Evolutionary conservation across 1,140 invertebrate genomes (phyloP).

Genomic region (Ylistrum balloti): DNA sequence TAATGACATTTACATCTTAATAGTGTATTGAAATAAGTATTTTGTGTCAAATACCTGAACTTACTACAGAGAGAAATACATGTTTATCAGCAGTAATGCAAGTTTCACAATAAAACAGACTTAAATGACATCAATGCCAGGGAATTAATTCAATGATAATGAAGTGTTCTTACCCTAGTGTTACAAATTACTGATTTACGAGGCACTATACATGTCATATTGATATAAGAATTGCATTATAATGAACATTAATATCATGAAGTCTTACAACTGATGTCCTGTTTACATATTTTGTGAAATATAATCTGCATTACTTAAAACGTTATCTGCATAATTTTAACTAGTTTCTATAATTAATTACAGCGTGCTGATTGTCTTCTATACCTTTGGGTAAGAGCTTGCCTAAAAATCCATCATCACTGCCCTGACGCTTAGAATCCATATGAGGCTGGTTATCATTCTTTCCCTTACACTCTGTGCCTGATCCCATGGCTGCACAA

Average conservation of each 20-base stretch:
- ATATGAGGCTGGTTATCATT: constrained; percentile 50
- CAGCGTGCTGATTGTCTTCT: background rate
- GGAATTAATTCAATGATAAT: background rate
- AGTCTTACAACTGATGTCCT: background rate
- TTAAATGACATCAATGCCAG: background rate
- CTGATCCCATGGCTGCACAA: constrained; percentile 82
- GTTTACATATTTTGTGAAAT: background rate
- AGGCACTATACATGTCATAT: background rate
- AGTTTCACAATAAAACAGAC: background rate
- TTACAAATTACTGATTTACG: background rate
- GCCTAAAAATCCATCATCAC: constrained; percentile 68
- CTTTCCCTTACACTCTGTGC: constrained; percentile 58
- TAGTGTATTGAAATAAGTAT: too few species aligned
- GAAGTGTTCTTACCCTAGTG: background rate
- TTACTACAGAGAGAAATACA: too few species aligned
- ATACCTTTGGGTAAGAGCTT: constrained; percentile 79
- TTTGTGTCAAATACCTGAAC: too few species aligned
- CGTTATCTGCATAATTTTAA: background rate
- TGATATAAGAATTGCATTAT: background rate
- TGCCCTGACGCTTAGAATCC: constrained; percentile 50
- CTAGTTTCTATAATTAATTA: background rate
- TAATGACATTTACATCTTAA: too few species aligned
- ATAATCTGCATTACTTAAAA: background rate
- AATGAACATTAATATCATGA: background rate
- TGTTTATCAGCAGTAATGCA: too few species aligned